phyloP scores from a whole-genome alignment of 2,797 vertebrate genomes.

The Hemibagrus guttatus region DNA sequence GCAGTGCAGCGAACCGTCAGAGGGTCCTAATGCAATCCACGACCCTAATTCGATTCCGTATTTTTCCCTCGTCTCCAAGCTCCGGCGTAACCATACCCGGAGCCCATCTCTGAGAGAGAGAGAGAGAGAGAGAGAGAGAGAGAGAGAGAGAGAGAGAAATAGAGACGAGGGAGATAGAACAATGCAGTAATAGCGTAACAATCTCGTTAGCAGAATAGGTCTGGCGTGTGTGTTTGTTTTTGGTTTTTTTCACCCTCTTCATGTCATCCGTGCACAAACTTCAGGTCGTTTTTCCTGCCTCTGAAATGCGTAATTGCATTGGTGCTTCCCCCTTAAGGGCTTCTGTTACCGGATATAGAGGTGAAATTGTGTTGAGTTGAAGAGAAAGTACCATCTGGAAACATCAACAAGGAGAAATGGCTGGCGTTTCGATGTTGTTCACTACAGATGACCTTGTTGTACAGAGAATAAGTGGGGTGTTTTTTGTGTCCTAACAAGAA shows the following conservation, averaged over 20 bases:
- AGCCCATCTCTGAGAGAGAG: slow-evolving; percentile 26
- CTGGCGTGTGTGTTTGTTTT: slow-evolving; percentile 3
- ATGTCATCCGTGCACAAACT: slow-evolving; percentile 18
- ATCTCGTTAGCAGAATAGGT: slow-evolving; percentile 29
- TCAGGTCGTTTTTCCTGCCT: slow-evolving; percentile 28
- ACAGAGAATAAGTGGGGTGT: not conserved
- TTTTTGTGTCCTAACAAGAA: not conserved
- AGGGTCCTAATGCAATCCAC: slow-evolving; percentile 31
- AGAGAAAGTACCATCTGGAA: slow-evolving; percentile 30
- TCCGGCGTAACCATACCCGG: slow-evolving; percentile 11
- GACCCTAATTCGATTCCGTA: slow-evolving; percentile 35
- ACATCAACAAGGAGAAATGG: not conserved
- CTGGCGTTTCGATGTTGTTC: not conserved
- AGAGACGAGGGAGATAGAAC: slow-evolving; percentile 3
- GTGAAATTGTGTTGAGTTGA: slow-evolving; percentile 37
- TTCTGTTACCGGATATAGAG: slow-evolving; percentile 27
- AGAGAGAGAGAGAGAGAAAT: not conserved
- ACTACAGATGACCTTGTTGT: not conserved
- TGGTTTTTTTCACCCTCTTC: slow-evolving; percentile 10
- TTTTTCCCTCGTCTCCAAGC: slow-evolving; percentile 30
- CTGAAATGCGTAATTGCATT: slow-evolving; percentile 27
- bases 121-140: not conserved
- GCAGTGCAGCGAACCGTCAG: slow-evolving; percentile 9
- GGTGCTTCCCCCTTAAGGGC: not conserved
- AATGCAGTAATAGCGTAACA: slow-evolving; percentile 15